These are phyloP conservation scores for Acropternis orthonyx DNA, from an alignment of 2,797 vertebrate species.

Conservation along the genomic window DNA sequence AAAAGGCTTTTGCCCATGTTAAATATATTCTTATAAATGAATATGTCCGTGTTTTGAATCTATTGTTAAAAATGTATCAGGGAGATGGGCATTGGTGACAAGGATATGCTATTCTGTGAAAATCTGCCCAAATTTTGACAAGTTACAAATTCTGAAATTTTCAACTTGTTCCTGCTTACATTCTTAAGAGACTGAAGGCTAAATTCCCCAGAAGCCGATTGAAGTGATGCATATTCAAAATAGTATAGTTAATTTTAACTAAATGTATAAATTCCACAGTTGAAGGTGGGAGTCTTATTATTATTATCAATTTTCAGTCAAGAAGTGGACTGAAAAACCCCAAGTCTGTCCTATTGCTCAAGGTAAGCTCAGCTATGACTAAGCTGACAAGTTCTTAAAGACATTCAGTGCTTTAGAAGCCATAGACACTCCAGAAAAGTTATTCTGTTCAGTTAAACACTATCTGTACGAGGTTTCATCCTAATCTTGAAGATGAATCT, in stretches of 20 bases:
- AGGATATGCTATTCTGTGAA: slow-evolving; percentile 1
- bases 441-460: not conserved
- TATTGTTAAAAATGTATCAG: slow-evolving; percentile 18
- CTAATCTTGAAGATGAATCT: not conserved
- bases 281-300: not conserved
- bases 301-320: not conserved
- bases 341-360: not conserved
- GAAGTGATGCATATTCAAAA: slow-evolving; percentile 8
- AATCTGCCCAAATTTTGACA: slow-evolving; percentile 36
- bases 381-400: not conserved
- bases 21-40: not conserved
- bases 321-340: not conserved
- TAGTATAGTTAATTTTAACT: slow-evolving; percentile 27
- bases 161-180: not conserved
- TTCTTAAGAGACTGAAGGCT: slow-evolving; percentile 15
- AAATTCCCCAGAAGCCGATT: not conserved
- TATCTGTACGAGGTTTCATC: not conserved
- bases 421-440: not conserved
- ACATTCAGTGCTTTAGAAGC: not conserved
- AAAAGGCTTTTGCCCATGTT: not conserved
- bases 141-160: slow-evolving; percentile 16
- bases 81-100: not conserved
- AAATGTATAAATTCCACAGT: not conserved
- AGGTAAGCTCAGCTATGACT: not conserved
- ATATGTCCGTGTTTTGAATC: not conserved